A percentile compares a stretch with the other conserved stretches of the same genome.
Evolutionary conservation across 2,888 invertebrate species (phyloP).

Genomic region (Vannuccia rotundouncinata): DNA sequence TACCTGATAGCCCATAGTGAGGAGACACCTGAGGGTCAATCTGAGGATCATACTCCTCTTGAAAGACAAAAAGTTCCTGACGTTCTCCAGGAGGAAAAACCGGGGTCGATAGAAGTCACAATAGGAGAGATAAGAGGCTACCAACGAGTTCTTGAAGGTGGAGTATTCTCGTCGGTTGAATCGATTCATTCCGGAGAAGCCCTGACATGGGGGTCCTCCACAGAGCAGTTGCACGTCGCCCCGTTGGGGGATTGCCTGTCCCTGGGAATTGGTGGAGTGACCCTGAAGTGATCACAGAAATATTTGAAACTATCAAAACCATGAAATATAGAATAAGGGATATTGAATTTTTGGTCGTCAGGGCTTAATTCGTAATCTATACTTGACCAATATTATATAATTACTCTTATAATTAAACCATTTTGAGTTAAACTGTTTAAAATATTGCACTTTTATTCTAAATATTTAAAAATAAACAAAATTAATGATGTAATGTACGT

Average conservation of each 20-base stretch:
- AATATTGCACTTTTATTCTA: no score
- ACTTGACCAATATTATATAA: no score
- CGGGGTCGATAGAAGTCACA: constrained; percentile 77
- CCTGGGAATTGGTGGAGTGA: constrained; percentile 46
- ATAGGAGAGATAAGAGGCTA: constrained; percentile 73
- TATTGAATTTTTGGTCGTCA: no score
- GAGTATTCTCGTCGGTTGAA: constrained; percentile 78
- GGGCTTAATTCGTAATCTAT: no score
- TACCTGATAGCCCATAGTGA: constrained; percentile 74
- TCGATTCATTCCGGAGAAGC: constrained; percentile 80
- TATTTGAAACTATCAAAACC: no score
- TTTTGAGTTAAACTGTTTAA: no score
- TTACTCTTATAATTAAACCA: no score
- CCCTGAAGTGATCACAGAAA: constrained; percentile 43
- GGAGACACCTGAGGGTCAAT: constrained; percentile 67
- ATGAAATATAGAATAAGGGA: no score
- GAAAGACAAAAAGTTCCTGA: constrained; percentile 75
- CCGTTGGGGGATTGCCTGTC: constrained; percentile 64
- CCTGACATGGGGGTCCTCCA: constrained; percentile 81
- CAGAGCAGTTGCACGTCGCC: constrained; percentile 76
- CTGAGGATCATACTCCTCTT: constrained; percentile 74
- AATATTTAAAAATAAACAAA: no score
- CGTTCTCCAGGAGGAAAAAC: constrained; percentile 76
- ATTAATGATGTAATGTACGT: no score
- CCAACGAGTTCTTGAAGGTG: constrained; percentile 74